Percentiles rank a stretch among this genome's conserved stretches.
Evolutionary conservation across 2,888 invertebrate species (phyloP).

Genomic region (Tridacna gigas): DNA sequence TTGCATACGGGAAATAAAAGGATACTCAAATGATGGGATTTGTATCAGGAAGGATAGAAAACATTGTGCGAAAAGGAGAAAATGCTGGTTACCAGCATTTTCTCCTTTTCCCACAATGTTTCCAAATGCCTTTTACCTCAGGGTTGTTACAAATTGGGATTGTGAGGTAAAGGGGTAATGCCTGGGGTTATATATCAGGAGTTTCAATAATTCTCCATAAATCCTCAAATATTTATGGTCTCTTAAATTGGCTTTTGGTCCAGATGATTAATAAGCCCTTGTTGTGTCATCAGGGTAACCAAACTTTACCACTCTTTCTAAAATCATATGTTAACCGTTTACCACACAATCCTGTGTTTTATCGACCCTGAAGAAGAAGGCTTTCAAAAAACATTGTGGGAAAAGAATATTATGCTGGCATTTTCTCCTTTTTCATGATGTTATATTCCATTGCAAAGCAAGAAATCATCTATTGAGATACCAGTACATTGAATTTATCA

Average conservation of each 20-base stretch:
- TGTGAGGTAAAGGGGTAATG: too few relatives aligned
- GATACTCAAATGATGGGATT: too few relatives aligned
- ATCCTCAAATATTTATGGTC: too few relatives aligned
- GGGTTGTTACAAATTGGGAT: neutral
- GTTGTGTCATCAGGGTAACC: too few relatives aligned
- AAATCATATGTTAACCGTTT: neutral
- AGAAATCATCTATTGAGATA: neutral
- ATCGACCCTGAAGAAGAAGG: neutral
- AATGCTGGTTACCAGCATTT: neutral
- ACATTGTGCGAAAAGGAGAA: neutral
- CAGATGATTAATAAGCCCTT: too few relatives aligned
- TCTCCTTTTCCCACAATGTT: neutral
- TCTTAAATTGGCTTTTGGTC: too few relatives aligned
- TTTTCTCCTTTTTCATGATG: neutral
- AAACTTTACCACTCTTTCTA: too few relatives aligned
- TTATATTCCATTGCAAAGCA: neutral
- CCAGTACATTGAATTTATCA: neutral
- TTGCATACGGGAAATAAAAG: too few relatives aligned
- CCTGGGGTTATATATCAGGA: too few relatives aligned
- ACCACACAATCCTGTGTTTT: neutral
- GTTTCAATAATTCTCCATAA: too few relatives aligned
- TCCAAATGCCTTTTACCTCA: neutral
- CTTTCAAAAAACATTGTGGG: neutral
- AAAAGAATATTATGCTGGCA: neutral
- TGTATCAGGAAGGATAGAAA: too few relatives aligned